Evolutionary conservation across 2,888 invertebrate species (phyloP).

Genomic region (Diloba caeruleocephala): DNA sequence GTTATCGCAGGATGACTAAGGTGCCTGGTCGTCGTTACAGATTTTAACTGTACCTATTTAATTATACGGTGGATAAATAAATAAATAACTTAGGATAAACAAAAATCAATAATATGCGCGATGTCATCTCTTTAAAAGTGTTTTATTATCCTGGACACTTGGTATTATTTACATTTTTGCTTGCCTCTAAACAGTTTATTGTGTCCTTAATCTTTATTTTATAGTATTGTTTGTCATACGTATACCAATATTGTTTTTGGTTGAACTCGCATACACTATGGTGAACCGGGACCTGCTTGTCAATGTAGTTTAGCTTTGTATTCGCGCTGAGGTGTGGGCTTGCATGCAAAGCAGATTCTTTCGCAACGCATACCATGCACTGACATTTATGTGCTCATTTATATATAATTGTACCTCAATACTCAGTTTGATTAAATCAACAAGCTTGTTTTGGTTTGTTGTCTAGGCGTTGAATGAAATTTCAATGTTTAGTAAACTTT

Average conservation of each 20-base stretch:
- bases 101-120: no score
- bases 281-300: constrained; percentile 75
- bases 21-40: no score
- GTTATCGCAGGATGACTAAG: no score
- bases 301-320: constrained; percentile 67
- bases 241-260: constrained; percentile 55
- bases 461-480: background rate
- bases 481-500: background rate
- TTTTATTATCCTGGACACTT: no score
- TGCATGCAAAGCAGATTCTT: constrained; percentile 75
- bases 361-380: constrained; percentile 70
- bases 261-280: constrained; percentile 59
- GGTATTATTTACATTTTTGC: no score
- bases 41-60: no score
- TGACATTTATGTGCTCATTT: constrained; percentile 56
- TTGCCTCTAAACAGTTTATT: constrained; percentile 27
- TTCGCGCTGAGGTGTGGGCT: constrained; percentile 64
- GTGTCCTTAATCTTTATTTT: no score
- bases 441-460: constrained; percentile 21
- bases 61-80: no score
- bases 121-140: no score
- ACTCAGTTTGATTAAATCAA: constrained; percentile 22
- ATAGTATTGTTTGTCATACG: constrained; percentile 39
- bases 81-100: no score
- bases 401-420: constrained; percentile 44